Base-by-base conservation (phyloP, 2,113 vertebrate genomes). In the Onychostoma macrolepis region DNA sequence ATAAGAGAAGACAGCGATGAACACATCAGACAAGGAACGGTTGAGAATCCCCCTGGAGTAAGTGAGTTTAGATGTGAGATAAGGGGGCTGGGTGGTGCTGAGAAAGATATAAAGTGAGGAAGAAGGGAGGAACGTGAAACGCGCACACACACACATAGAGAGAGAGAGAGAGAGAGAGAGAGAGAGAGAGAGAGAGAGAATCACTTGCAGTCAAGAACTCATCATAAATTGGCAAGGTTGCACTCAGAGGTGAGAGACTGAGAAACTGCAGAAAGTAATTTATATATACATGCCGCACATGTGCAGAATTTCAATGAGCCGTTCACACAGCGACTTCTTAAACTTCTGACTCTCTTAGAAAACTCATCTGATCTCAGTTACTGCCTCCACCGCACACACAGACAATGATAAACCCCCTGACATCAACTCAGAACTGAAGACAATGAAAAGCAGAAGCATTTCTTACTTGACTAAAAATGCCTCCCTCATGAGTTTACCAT, bases 11-110 rank as follows among this genome's bases (percentile, higher is more conserved):
- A 84, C 0, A 28, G 58, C 71, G 36, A 75, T 8, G 56, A 82
- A 87, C 74, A 86, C 63, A 91, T 87, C 45, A 90, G 84, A 87
- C 41, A 82, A 87, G 91, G 88, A 92, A 92, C 88, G 89, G 92
- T 93, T 94, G 91, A 89, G 90, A 94, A 91, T 89, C 90, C 88
- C 85, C 88, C 88, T 36, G 8, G 91, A 87, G 89, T 91, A 83
- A 89, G 85, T 58, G 61, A 82, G 86, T 56, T 88, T 85, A 53
- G 61, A 81, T 89, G 75, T 75, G 88, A 38, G 72, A 80, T 67
- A 84, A 78, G 84, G 61, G 41, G 71, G 85, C n/a, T 77, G 72
- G 24, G 88, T 53, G 87, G 78, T n/a, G n/a, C n/a, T n/a, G 21
- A 38, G 30, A 1, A 24, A 48, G 67, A 56, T 48, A 53, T 45